Percentiles rank a stretch among this genome's conserved stretches.
phyloP scores from a whole-genome alignment of 2,888 invertebrate genomes.

The Netelia inedita region DNA sequence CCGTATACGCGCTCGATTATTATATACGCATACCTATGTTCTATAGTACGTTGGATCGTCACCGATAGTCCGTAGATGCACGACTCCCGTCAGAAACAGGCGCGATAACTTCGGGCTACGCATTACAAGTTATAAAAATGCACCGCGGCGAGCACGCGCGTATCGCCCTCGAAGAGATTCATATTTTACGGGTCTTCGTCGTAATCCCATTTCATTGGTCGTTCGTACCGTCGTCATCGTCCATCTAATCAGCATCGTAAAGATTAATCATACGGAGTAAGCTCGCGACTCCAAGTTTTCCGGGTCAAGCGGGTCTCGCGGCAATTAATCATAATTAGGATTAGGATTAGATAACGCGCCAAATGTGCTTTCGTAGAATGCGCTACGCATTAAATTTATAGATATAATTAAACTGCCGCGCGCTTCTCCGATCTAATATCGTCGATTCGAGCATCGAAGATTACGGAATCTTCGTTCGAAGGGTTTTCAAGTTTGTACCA shows the following conservation, averaged over 20 bases:
- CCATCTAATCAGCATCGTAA: conserved; percentile 58
- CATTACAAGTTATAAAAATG: conserved; percentile 17
- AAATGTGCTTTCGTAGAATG: conserved; percentile 60
- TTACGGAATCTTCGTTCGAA: not conserved
- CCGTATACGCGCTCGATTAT: not conserved
- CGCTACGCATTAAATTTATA: not conserved
- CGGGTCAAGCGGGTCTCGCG: conserved; percentile 63
- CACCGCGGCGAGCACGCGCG: conserved; percentile 8
- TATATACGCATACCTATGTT: not conserved
- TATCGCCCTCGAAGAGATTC: not conserved
- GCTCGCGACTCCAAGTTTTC: conserved; percentile 50
- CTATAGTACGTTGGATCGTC: not conserved
- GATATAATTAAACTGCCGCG: not conserved
- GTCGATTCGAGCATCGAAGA: not conserved
- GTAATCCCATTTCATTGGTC: conserved; percentile 34
- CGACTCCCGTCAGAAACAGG: not conserved
- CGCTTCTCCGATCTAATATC: not conserved
- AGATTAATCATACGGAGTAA: conserved; percentile 52
- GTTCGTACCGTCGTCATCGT: not conserved
- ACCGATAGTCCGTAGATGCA: not conserved
- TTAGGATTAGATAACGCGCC: conserved; percentile 62
- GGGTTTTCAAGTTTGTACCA: not conserved
- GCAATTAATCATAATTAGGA: conserved; percentile 70
- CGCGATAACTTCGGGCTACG: not conserved
- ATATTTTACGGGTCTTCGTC: conserved; percentile 28